Evolutionary conservation across 2,888 invertebrate genomes (phyloP).

Genomic region (Ligdia adustata): DNA sequence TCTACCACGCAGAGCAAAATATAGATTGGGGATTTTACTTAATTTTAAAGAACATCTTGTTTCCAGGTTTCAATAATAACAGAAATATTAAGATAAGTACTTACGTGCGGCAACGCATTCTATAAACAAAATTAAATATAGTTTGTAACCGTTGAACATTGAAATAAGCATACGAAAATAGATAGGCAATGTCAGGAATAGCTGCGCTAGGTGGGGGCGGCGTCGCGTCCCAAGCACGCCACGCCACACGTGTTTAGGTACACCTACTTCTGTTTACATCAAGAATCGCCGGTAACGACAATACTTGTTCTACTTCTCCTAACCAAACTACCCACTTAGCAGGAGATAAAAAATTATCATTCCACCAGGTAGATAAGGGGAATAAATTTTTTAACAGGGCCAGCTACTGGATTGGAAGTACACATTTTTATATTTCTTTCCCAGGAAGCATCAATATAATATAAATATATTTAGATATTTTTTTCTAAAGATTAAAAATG

Average conservation of each 20-base stretch:
- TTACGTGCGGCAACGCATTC: neutral
- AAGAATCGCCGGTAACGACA: too few species aligned
- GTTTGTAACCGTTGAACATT: conserved; percentile 38
- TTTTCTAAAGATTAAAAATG: too few species aligned
- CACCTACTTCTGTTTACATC: conserved; percentile 11
- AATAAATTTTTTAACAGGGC: too few species aligned
- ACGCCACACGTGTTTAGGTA: conserved; percentile 1
- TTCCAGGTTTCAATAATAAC: neutral
- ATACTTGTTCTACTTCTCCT: too few species aligned
- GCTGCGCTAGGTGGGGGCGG: conserved; percentile 51
- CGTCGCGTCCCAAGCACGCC: too few species aligned
- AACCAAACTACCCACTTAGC: too few species aligned
- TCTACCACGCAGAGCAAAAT: neutral
- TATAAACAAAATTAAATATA: neutral
- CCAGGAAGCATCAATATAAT: too few species aligned
- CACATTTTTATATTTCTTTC: too few species aligned
- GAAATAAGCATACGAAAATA: conserved; percentile 53
- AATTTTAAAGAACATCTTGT: too few species aligned
- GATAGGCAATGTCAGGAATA: conserved; percentile 45
- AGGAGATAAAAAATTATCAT: neutral
- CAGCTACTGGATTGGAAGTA: too few species aligned
- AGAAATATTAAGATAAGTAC: conserved; percentile 28
- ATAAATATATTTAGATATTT: too few species aligned
- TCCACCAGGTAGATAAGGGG: neutral
- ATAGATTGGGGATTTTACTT: neutral